Evolutionary conservation across 2,113 vertebrate species (phyloP).

Genomic region (Ailuropoda melanoleuca): DNA sequence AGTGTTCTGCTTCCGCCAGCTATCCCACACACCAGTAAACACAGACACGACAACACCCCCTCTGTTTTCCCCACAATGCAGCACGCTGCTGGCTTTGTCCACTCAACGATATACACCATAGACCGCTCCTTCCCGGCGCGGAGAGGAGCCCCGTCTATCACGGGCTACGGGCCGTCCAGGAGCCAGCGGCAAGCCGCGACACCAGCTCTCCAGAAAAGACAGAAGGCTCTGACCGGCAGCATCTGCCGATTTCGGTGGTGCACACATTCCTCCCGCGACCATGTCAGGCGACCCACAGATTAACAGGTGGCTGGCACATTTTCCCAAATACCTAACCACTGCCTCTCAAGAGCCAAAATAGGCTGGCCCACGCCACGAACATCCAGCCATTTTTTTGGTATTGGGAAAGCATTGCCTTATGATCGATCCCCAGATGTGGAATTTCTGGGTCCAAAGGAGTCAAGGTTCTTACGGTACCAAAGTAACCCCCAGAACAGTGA

Average conservation of each 20-base stretch:
- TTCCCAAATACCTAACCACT: neutral
- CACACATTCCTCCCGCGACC: neutral
- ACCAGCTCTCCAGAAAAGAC: neutral
- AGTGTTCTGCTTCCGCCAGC: neutral
- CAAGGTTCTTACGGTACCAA: neutral
- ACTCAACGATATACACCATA: rapidly evolving
- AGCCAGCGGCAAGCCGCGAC: no score
- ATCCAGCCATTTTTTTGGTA: no score
- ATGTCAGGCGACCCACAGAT: neutral
- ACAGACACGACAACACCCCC: rapidly evolving
- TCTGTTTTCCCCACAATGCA: neutral
- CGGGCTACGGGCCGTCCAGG: no score
- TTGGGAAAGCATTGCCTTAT: neutral
- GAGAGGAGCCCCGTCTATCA: rapidly evolving
- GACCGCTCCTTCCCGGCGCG: neutral
- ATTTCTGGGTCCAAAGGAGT: neutral
- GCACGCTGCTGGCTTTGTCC: neutral
- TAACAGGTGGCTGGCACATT: neutral
- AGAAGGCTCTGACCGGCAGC: neutral
- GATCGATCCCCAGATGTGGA: neutral
- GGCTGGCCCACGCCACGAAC: neutral
- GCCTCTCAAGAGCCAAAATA: neutral
- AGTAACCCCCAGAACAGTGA: neutral
- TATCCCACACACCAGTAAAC: neutral
- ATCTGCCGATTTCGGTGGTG: neutral